Conservation (phyloP, 2,797 vertebrate species). For the Sciurus vulgaris region DNA sequence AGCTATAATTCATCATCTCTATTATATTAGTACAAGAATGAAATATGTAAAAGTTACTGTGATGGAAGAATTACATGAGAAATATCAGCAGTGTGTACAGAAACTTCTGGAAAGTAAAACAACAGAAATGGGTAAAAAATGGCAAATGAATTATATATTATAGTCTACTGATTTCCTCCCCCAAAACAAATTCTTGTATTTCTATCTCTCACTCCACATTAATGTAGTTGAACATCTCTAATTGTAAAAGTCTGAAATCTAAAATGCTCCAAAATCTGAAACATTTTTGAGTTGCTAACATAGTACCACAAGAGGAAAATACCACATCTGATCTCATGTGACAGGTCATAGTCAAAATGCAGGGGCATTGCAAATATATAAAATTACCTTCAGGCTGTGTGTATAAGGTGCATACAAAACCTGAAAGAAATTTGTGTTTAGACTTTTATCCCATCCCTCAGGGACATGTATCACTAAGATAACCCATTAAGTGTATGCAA, state of each 20-base stretch:
- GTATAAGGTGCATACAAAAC: background rate
- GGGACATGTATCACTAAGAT: background rate
- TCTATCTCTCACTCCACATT: background rate
- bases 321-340: background rate
- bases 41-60: background rate
- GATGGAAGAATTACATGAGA: background rate
- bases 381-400: background rate
- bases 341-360: background rate
- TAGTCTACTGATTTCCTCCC: background rate
- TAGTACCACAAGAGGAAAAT: background rate
- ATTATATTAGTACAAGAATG: background rate
- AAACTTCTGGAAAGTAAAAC: constrained; percentile 2
- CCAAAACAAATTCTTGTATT: background rate
- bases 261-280: background rate
- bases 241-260: background rate
- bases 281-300: background rate
- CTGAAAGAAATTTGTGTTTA: background rate
- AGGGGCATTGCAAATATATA: background rate
- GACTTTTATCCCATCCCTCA: background rate
- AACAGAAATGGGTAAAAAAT: constrained; percentile 1
- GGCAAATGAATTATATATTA: background rate
- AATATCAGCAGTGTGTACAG: background rate
- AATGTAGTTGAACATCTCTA: background rate
- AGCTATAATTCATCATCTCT: constrained; percentile 10
- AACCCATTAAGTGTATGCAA: background rate